Percentiles rank a stretch among this genome's conserved stretches.
phyloP scores from a whole-genome alignment of 1,140 invertebrate genomes.

The Caenorhabditis remanei region DNA sequence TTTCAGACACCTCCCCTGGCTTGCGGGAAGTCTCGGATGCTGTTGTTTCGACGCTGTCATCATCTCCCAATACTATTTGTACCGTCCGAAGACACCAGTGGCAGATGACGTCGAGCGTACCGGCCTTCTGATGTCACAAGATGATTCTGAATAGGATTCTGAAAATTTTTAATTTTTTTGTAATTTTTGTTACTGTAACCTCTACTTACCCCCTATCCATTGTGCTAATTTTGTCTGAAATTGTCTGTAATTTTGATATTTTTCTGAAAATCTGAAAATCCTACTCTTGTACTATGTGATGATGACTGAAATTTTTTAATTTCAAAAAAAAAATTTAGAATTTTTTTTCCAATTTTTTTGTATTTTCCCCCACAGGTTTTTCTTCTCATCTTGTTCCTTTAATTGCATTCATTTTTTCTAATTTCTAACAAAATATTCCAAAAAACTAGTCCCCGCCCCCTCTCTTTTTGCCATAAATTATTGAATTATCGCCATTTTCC shows the following conservation, averaged over 20 bases:
- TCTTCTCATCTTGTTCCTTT: too few species aligned
- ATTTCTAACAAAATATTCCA: too few species aligned
- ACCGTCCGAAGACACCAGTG: slow-evolving; percentile 58
- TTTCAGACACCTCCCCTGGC: slow-evolving; percentile 75
- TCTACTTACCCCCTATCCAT: background rate
- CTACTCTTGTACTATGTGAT: slow-evolving; percentile 7
- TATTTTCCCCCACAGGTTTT: too few species aligned
- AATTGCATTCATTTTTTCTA: too few species aligned
- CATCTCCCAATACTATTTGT: slow-evolving; percentile 76
- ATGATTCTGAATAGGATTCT: slow-evolving; percentile 13
- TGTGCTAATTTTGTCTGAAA: background rate
- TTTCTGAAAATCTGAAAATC: background rate
- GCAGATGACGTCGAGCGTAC: slow-evolving; percentile 9
- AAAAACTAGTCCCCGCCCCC: too few species aligned
- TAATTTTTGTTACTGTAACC: background rate
- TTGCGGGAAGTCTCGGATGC: slow-evolving; percentile 76
- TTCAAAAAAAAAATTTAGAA: too few species aligned
- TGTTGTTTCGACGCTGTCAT: slow-evolving; percentile 75
- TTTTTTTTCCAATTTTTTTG: too few species aligned
- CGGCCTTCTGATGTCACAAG: slow-evolving; percentile 3
- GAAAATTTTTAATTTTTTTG: background rate
- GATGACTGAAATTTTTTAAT: background rate
- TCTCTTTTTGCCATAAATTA: too few species aligned
- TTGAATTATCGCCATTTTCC: too few species aligned
- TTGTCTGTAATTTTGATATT: slow-evolving; percentile 16